A percentile compares a stretch with the other conserved stretches of the same genome.
phyloP scores from a whole-genome alignment of 2,888 invertebrate species.

The Spicauda simplicius region DNA sequence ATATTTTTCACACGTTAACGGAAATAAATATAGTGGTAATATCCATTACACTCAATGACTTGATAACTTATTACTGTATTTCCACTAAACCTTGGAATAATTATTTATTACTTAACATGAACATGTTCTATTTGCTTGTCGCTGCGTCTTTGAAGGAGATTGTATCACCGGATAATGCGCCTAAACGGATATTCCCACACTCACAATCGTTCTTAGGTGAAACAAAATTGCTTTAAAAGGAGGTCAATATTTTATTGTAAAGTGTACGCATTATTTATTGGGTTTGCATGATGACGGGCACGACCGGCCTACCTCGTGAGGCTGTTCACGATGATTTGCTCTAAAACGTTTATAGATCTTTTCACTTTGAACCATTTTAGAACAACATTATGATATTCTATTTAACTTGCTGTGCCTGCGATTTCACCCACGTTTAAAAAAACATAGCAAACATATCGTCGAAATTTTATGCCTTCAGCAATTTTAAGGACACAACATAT shows the following conservation, averaged over 20 bases:
- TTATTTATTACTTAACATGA: not conserved
- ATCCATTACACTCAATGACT: not conserved
- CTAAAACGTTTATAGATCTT: slow-evolving; percentile 8
- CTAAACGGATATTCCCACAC: slow-evolving; percentile 34
- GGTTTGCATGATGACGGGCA: slow-evolving; percentile 61
- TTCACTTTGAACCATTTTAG: not conserved
- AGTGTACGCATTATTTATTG: slow-evolving; percentile 55
- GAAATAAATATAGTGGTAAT: not conserved
- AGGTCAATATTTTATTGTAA: slow-evolving; percentile 48
- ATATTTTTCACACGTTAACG: too few relatives aligned
- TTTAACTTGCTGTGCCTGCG: too few relatives aligned
- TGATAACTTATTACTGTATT: not conserved
- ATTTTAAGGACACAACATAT: too few relatives aligned
- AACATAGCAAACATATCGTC: too few relatives aligned
- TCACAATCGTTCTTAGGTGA: slow-evolving; percentile 20
- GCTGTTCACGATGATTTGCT: slow-evolving; percentile 44
- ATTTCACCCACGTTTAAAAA: too few relatives aligned
- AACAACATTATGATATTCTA: too few relatives aligned
- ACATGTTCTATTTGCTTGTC: slow-evolving; percentile 1
- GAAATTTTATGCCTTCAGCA: too few relatives aligned
- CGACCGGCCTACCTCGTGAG: slow-evolving; percentile 69
- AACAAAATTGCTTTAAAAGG: slow-evolving; percentile 35
- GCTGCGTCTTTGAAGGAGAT: slow-evolving; percentile 1
- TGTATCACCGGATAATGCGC: slow-evolving; percentile 12
- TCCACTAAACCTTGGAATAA: not conserved